Base-by-base conservation (phyloP, 2,797 vertebrate species). In the Momotus momota region DNA sequence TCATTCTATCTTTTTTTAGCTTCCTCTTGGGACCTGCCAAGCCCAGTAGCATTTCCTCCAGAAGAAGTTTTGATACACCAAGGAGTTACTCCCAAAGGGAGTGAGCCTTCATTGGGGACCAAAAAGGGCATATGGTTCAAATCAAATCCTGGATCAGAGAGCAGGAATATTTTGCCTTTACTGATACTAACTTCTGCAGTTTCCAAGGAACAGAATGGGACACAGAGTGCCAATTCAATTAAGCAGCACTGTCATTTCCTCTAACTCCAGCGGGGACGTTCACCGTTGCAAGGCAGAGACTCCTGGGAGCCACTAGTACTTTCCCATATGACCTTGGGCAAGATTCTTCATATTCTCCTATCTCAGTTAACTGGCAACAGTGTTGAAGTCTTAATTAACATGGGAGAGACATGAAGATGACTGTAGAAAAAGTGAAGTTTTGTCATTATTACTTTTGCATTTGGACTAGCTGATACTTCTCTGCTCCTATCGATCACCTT, bases 121-220 rank as follows among this genome's bases (percentile, higher is more conserved):
- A 73, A 46, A 93, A 90, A 77, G 80, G 90, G 58, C 73, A 91
- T 77, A 88, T 94, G 95, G 77, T 96, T 93, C 90, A 96, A 95
- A 95, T 94, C 77, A 94, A 79, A 80, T 60, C 49, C 41, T 92
- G 77, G 48, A 91, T 71, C 38, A 60, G 73, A 93, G 10, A 93
- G 29, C 26, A 73, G 71, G 48, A 91, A 41, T 90, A 90, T 75
- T 90, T 94, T 90, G 31, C 58, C 23, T 93, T 91, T 93, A 64
- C 85, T 80, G 62, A 67, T 90, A 84, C 21, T 65, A 78, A 83
- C 12, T 74, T 86, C 60, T 88, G 33, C 35, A 57, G 83, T 84
- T 91, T 88, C 57, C 67, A 79, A 73, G 40, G 80, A 91, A 66
- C 60, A 54, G 91, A 88, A 64, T 21, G 65, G 86, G 48, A 57